Evolutionary conservation across 2,888 invertebrate species (phyloP).

Genomic region (Nectonema munidae): DNA sequence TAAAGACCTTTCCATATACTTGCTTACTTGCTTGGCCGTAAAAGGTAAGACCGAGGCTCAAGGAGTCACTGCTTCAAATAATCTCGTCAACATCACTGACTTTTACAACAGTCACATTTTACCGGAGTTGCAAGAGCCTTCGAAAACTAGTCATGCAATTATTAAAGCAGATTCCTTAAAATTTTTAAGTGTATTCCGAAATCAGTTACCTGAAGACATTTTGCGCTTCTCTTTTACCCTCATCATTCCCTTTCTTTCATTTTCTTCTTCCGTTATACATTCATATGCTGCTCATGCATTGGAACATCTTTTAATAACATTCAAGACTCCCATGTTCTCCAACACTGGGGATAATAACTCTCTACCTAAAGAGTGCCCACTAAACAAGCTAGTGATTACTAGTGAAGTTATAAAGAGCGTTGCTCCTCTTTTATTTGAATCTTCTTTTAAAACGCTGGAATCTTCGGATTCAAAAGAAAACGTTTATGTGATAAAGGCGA

Average conservation of each 20-base stretch:
- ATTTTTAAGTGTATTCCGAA: constrained; percentile 74
- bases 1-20: constrained; percentile 38
- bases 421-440: constrained; percentile 38
- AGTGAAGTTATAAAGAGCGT: constrained; percentile 18
- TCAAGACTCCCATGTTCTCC: no score
- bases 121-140: constrained; percentile 48
- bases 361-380: no score
- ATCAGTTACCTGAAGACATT: constrained; percentile 44
- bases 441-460: constrained; percentile 41
- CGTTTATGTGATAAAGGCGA: constrained; percentile 81
- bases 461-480: constrained; percentile 49
- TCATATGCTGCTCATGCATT: constrained; percentile 70
- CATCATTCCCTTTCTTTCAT: constrained; percentile 39
- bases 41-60: constrained; percentile 37
- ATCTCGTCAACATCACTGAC: constrained; percentile 41
- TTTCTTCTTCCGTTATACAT: constrained; percentile 52
- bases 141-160: constrained; percentile 33
- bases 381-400: no score
- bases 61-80: neutral
- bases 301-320: constrained; percentile 53
- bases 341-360: no score
- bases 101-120: constrained; percentile 57
- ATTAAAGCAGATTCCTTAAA: constrained; percentile 81
- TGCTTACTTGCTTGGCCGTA: constrained; percentile 69
- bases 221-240: constrained; percentile 41